Evolutionary conservation across 2,113 vertebrate species (phyloP), one percentile per base, ranked within the genome.

Genomic region (Henicopernis longicauda): DNA sequence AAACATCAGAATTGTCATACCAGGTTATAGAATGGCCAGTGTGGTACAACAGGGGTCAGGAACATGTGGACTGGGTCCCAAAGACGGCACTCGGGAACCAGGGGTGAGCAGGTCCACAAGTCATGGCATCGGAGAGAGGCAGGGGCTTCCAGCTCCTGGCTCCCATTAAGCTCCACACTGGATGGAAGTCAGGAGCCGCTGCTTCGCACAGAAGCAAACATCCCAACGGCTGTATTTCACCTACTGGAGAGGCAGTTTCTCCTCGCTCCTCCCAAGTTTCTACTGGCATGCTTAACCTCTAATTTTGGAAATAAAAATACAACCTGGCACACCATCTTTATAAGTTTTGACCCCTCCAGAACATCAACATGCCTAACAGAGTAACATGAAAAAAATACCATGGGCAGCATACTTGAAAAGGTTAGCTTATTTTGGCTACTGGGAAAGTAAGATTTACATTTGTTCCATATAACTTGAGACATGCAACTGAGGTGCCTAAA

Each of bases 231-330:
- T 72, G 89, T 20, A 80, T 90, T 87, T 90, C 95, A 87, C 93
- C 85, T 93, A 93, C 3, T 85, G 87, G 36, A 96, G 62, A 91
- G 84, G 93, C 90, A 91, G 73, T 11, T 93, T 91, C 93, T 96
- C 96, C 92, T 93, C 1, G 27, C 49, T 96, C 82, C 74, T 96
- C 96, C 58, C 0, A 54, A 93, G 82, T 85, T 95, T 82, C 95
- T 94, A 95, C 82, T 90, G 82, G 87, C 84, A 96, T 87, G 87
- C 40, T 95, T 93, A 96, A 82, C 89, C 40, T 94, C 96, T 94
- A 45, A 88, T 97, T 94, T 91, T 88, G 82, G 87, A 93, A 96
- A 96, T 95, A 96, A 96, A 97, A 96, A 95, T 94, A 97, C 87
- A 96, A 54, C 92, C 96, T 73, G 66, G 87, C 93, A 96, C 19